These are phyloP conservation scores for Zaprionus kolodkinae DNA, from an alignment of 1,140 invertebrate genomes.

Conservation along the genomic window DNA sequence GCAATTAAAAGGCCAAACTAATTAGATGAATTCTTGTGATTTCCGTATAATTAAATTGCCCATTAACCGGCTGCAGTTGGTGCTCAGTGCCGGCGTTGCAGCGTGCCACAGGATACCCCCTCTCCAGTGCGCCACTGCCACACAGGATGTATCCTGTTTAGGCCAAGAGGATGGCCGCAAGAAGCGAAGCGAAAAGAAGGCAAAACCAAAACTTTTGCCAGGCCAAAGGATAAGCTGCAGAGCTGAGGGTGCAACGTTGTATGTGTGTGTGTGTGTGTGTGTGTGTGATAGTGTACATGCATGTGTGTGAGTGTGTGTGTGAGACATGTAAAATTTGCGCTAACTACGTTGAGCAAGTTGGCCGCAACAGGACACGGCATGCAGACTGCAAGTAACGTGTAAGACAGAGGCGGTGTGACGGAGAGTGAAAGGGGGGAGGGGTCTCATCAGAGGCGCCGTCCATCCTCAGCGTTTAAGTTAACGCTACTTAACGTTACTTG, in stretches of 20 bases:
- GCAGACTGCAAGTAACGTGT: not conserved
- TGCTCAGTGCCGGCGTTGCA: conserved; percentile 18
- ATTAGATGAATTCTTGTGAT: conserved; percentile 81
- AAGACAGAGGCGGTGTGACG: not conserved
- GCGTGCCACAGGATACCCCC: not conserved
- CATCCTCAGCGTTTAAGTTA: conserved; percentile 57
- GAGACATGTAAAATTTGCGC: conserved; percentile 62
- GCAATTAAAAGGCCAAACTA: conserved; percentile 80
- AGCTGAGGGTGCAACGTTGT: not conserved
- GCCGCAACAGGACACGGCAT: conserved; percentile 13
- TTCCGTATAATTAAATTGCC: conserved; percentile 81
- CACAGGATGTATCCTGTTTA: conserved; percentile 27
- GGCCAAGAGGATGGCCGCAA: conserved; percentile 9
- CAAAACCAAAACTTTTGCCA: conserved; percentile 42
- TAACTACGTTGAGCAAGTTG: conserved; percentile 60
- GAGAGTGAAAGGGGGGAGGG: not conserved
- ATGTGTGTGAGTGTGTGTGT: conserved; percentile 19
- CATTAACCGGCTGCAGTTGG: conserved; percentile 60
- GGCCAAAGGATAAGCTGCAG: conserved; percentile 22
- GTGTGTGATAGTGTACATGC: conserved; percentile 10
- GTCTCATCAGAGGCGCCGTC: conserved; percentile 11
- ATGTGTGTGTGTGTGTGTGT: not conserved
- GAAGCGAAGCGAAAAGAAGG: conserved; percentile 20
- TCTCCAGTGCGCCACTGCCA: too few species aligned
- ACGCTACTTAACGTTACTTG: conserved; percentile 70